These are phyloP conservation scores for Drosophila meridiana DNA, from an alignment of 2,888 invertebrate genomes.

Conservation along the genomic window DNA sequence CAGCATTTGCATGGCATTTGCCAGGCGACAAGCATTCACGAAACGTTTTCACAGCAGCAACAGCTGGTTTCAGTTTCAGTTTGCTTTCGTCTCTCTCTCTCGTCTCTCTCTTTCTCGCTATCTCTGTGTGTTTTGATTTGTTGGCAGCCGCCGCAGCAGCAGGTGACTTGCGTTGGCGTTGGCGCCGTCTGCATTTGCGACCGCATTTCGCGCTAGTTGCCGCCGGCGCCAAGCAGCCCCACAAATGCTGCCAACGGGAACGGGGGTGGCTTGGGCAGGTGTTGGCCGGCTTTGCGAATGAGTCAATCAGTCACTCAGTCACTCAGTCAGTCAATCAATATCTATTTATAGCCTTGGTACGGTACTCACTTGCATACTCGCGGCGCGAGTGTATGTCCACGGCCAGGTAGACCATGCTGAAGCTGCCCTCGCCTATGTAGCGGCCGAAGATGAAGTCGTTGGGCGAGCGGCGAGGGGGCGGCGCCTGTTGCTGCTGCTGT, in stretches of 20 bases:
- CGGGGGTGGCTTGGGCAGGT: background rate
- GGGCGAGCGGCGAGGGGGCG: slow-evolving; percentile 85
- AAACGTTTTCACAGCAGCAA: slow-evolving; percentile 43
- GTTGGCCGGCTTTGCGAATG: background rate
- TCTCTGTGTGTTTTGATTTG: slow-evolving; percentile 47
- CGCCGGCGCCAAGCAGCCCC: slow-evolving; percentile 69
- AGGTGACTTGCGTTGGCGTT: slow-evolving; percentile 47
- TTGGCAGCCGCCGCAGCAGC: slow-evolving; percentile 51
- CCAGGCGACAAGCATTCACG: slow-evolving; percentile 29
- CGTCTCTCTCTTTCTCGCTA: background rate
- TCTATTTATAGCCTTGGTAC: slow-evolving; percentile 13
- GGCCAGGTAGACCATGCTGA: slow-evolving; percentile 97
- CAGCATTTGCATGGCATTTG: slow-evolving; percentile 2
- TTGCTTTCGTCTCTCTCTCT: background rate
- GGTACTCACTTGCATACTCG: slow-evolving; percentile 96
- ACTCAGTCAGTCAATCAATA: background rate
- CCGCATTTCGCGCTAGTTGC: slow-evolving; percentile 63
- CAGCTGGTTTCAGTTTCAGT: slow-evolving; percentile 56
- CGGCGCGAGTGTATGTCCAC: slow-evolving; percentile 95
- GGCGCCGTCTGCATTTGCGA: slow-evolving; percentile 43
- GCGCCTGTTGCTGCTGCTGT: slow-evolving; percentile 40
- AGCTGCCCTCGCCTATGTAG: slow-evolving; percentile 98
- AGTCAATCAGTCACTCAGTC: background rate
- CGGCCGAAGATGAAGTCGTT: slow-evolving; percentile 98
- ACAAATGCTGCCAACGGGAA: slow-evolving; percentile 35